These are phyloP conservation scores for Holocentrus rufus DNA, from an alignment of 2,797 vertebrate species.

Conservation along the genomic window DNA sequence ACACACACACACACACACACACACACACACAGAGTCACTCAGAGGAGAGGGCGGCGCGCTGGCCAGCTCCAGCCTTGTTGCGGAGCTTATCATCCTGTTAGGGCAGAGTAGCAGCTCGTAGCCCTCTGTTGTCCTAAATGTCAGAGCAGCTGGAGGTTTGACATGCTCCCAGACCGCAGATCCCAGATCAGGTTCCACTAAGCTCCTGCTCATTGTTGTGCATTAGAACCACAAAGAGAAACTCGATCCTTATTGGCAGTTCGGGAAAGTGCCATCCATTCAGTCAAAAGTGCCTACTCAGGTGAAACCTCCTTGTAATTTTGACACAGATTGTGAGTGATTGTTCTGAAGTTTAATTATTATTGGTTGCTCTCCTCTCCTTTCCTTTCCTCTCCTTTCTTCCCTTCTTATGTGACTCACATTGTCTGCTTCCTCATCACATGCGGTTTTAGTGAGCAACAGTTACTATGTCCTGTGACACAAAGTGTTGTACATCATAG, in stretches of 20 bases:
- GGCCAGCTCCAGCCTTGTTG: constrained; percentile 39
- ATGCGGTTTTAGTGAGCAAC: constrained; percentile 14
- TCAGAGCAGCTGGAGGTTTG: constrained; percentile 58
- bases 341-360: constrained; percentile 32
- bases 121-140: constrained; percentile 51
- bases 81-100: constrained; percentile 51
- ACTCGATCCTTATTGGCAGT: constrained; percentile 67
- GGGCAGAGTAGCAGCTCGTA: constrained; percentile 41
- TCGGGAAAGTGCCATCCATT: constrained; percentile 61
- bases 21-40: constrained; percentile 13
- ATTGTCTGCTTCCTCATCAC: constrained; percentile 29
- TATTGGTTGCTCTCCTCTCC: constrained; percentile 13
- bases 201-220: constrained; percentile 58
- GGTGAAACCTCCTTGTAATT: constrained; percentile 63
- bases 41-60: constrained; percentile 28
- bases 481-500: constrained; percentile 33
- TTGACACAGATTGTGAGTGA: constrained; percentile 63
- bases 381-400: neutral
- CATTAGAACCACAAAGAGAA: constrained; percentile 67
- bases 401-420: constrained; percentile 9
- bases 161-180: constrained; percentile 64
- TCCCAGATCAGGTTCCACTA: constrained; percentile 67
- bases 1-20: constrained; percentile 5
- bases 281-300: constrained; percentile 72
- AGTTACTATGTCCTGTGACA: constrained; percentile 35